Percentiles rank a stretch among this genome's conserved stretches.
These are phyloP conservation scores for Sebastes schlegelii DNA, from an alignment of 2,113 vertebrate species.

Conservation along the genomic window DNA sequence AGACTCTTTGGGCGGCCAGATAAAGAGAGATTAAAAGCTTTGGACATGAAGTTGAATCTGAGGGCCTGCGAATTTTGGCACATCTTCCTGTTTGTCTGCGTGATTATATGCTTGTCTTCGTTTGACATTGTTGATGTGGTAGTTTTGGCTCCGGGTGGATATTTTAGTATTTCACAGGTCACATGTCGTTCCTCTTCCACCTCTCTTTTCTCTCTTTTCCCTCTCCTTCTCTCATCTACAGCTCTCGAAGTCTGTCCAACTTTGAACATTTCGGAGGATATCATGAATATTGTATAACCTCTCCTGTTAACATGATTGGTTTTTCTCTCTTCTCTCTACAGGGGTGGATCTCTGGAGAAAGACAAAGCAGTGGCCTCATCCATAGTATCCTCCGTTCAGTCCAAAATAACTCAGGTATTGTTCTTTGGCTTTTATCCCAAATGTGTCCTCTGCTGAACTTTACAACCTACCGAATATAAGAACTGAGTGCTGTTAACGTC, in stretches of 20 bases:
- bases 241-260: slow-evolving; percentile 28
- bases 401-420: slow-evolving; percentile 99
- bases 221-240: background rate
- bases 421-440: slow-evolving; percentile 55
- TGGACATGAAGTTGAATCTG: slow-evolving; percentile 4
- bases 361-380: slow-evolving; percentile 94
- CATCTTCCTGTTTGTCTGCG: slow-evolving; percentile 9
- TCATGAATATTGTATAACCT: slow-evolving; percentile 67
- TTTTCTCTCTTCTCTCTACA: slow-evolving; percentile 67
- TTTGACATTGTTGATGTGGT: slow-evolving; percentile 26
- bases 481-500: slow-evolving; percentile 31
- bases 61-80: background rate
- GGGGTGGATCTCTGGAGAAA: slow-evolving; percentile 95
- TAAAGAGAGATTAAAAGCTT: slow-evolving; percentile 34
- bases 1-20: background rate
- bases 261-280: slow-evolving; percentile 56
- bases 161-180: slow-evolving; percentile 13
- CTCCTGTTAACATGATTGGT: slow-evolving; percentile 62
- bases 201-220: background rate
- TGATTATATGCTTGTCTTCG: slow-evolving; percentile 15
- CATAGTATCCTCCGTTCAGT: slow-evolving; percentile 96
- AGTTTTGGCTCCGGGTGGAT: slow-evolving; percentile 24
- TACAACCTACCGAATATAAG: slow-evolving; percentile 7
- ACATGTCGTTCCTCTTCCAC: background rate
- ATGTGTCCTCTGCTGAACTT: slow-evolving; percentile 34